Conservation (phyloP, 2,888 invertebrate species). For the Gerris lacustris region DNA sequence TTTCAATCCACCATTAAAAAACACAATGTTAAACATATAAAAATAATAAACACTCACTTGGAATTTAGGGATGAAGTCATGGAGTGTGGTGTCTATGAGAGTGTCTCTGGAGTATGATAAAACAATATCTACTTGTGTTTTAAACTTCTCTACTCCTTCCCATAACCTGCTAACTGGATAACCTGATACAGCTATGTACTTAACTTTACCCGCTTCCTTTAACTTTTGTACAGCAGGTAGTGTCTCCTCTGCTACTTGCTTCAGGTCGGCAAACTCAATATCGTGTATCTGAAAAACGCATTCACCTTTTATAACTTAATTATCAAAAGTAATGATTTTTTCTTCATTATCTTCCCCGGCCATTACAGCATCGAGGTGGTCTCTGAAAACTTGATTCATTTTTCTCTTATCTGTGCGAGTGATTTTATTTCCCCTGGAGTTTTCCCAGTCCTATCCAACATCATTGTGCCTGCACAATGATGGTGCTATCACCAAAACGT, state of each 20-base stretch:
- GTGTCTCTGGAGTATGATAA: slow-evolving; percentile 70
- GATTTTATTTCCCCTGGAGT: too few species aligned
- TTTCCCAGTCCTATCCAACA: too few species aligned
- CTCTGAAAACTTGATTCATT: too few species aligned
- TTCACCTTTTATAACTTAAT: too few species aligned
- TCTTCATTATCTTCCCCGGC: too few species aligned
- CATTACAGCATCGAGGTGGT: too few species aligned
- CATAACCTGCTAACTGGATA: slow-evolving; percentile 68
- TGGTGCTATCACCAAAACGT: too few species aligned
- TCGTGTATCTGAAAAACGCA: slow-evolving; percentile 65
- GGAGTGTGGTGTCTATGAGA: slow-evolving; percentile 63
- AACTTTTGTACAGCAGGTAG: slow-evolving; percentile 57
- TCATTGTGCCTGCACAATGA: too few species aligned
- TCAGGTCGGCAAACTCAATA: slow-evolving; percentile 67
- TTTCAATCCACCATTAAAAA: too few species aligned
- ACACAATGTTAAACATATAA: too few species aligned
- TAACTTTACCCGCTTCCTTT: slow-evolving; percentile 40
- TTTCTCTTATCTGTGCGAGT: too few species aligned
- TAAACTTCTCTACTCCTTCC: slow-evolving; percentile 51
- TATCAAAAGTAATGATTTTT: too few species aligned
- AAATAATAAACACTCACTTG: slow-evolving; percentile 34
- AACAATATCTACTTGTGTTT: slow-evolving; percentile 52
- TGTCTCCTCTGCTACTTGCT: slow-evolving; percentile 65
- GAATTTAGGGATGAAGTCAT: slow-evolving; percentile 60
- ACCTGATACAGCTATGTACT: slow-evolving; percentile 73